These are phyloP conservation scores for Uria aalge DNA, from an alignment of 2,113 vertebrate species.

Conservation along the genomic window DNA sequence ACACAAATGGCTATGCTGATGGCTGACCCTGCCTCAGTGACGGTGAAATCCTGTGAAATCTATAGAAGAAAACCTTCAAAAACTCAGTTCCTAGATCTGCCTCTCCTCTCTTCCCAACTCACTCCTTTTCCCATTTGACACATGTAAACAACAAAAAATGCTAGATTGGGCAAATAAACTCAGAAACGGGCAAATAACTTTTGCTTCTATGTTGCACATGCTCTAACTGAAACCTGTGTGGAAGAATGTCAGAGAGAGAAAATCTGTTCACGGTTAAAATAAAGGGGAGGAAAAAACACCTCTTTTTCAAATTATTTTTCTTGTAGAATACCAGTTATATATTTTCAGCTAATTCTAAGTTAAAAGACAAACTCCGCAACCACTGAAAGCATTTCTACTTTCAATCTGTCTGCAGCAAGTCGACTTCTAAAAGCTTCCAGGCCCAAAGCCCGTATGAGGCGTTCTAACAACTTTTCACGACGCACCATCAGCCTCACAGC, in stretches of 20 bases:
- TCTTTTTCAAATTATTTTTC: not conserved
- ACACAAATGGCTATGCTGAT: not conserved
- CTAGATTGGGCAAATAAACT: not conserved
- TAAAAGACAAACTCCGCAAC: not conserved
- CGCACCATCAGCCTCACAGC: not conserved
- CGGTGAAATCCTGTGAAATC: not conserved
- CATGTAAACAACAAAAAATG: not conserved
- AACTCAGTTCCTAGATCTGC: not conserved
- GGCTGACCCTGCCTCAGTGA: not conserved
- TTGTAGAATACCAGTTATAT: not conserved
- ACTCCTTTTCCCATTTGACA: not conserved
- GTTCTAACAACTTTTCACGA: not conserved
- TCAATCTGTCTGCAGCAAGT: not conserved
- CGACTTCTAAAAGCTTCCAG: not conserved
- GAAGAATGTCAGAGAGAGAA: not conserved
- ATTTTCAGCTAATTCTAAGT: not conserved
- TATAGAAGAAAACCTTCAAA: not conserved
- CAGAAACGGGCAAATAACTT: not conserved
- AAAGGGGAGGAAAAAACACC: not conserved
- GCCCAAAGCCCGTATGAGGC: not conserved
- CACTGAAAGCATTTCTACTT: not conserved
- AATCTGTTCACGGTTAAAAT: not conserved
- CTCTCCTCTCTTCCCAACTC: not conserved
- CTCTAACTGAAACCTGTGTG: not conserved
- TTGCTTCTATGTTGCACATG: not conserved